Base-by-base conservation (phyloP, 1,140 invertebrate species). In the Proctacanthus coquilletti region DNA sequence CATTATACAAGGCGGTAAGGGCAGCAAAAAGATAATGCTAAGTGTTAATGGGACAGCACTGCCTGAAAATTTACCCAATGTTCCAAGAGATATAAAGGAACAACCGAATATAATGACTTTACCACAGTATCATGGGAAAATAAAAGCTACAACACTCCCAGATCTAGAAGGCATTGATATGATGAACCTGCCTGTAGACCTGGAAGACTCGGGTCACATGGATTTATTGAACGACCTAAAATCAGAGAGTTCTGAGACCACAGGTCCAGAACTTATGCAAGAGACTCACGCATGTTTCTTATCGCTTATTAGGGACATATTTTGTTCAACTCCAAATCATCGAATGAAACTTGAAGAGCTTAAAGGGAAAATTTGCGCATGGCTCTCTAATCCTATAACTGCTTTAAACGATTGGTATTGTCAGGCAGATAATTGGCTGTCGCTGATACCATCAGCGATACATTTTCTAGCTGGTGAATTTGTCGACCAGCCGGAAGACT, bases 401-500 rank as follows among this genome's bases (percentile, higher is more conserved):
- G 75, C 79, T 2, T 63, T 85, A 2, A 88, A 88, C 53, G 76
- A 81, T 39, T 95, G 88, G 87, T 75, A 71, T 39, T 47, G 49
- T 51, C 64, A 72, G 19, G 66, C 70, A 5, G 68, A 76, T 32
- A 84, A 82, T 45, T 93, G 87, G 84, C 70, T 80, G 13, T 70
- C 72, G 3, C 67, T 82, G 40, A 68, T 94, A 13, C 71, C 77
- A 21, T 77, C 84, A 5, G 85, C 86, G 3, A 64, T 94, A 9
- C 79, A 81, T 41, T 94, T 93, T 57, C 62, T 95, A 13, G 78
- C 84, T 13, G 89, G 89, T 3, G 85, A 92, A 53, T 76, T 79
- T 45, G 66, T 75, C 41, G 80, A 80, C 36, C 72, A 80, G 44
- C 82, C 88, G 11, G 77, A 84, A 31, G 88, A 93, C 46, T 88